Evolutionary conservation across 2,888 invertebrate genomes (phyloP), one percentile per base, ranked within the genome.

Genomic region (Caenorhabditis angaria): DNA sequence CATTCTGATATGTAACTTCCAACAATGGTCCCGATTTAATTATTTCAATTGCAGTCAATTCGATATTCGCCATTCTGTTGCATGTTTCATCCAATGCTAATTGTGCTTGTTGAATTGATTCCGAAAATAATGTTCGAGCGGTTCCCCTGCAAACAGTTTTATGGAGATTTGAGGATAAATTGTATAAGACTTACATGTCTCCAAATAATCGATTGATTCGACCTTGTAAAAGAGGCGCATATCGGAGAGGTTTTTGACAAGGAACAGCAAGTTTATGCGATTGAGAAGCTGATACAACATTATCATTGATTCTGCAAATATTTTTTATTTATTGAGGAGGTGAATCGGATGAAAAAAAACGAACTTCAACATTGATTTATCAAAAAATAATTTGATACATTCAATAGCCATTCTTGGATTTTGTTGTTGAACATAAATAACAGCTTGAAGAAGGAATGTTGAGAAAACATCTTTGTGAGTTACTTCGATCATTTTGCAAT

Each of bases 81-180:
- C 74, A 74, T 25, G 62, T 53, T 8, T 65, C 63, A 58, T 77
- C 71, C 0, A 25, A 18, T 22, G 54, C 29, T n/a, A 73, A 24
- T 29, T 77, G 77, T 0, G 77, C 62, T 41, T 77, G 73, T 66
- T 67, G 70, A 14, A 74, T 55, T 29, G 66, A 57, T 27, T 77
- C 77, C 1, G 25, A 22, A 20, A 74, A 60, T 6, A 77, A 48
- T 1, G 27, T 1, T 6, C 35, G 10, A 5, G 67, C 72, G 22
- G 8, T 32, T 20, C 48, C 5, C 4, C 67, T 71, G 54, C n/a
- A 72, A 51, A n/a, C 47, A 53, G 55, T 28, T 55, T 47, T 27
- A 32, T 61, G 14, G 32, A 69, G 55, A 56, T 10, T n/a, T 32
- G 27, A 41, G 22, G 29, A 8, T 24, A 25, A 32, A 5, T 6